These are phyloP conservation scores for Pardalotus punctatus DNA, from an alignment of 2,113 vertebrate species.

Conservation along the genomic window DNA sequence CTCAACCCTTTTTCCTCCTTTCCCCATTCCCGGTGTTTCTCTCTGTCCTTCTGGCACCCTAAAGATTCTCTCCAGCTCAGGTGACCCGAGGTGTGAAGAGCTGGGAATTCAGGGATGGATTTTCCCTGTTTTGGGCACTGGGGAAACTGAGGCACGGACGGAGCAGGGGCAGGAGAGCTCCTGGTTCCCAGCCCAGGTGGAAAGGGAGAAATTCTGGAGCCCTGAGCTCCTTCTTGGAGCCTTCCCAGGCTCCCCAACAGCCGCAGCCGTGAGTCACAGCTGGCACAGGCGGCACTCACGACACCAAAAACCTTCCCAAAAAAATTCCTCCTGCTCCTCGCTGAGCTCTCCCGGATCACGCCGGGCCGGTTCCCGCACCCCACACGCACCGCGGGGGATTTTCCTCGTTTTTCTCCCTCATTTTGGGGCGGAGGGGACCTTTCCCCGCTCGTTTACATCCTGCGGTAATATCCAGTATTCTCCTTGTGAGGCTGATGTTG, in stretches of 20 bases:
- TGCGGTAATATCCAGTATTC: rapidly evolving
- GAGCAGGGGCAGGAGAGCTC: rapidly evolving
- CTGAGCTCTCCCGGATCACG: not conserved
- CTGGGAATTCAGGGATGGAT: not conserved
- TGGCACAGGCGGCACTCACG: not conserved
- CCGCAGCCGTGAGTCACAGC: conserved; percentile 23
- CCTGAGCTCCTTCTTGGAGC: not conserved
- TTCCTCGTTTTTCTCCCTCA: rapidly evolving
- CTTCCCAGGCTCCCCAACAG: not conserved
- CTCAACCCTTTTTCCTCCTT: not conserved
- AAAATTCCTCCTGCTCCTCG: not conserved
- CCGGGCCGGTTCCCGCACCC: not conserved
- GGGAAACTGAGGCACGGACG: not conserved
- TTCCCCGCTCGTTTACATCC: rapidly evolving
- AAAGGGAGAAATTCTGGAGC: not conserved
- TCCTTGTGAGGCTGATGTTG: rapidly evolving
- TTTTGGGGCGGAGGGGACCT: not conserved
- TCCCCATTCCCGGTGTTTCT: not conserved
- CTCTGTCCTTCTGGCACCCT: not conserved
- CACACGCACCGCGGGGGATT: rapidly evolving
- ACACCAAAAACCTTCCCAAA: not conserved
- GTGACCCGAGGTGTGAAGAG: rapidly evolving
- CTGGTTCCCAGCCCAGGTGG: not conserved
- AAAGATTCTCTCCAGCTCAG: not conserved
- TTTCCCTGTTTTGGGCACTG: rapidly evolving